Evolutionary conservation across 1,140 invertebrate genomes (phyloP).

Genomic region (Drosophila lacertosa): DNA sequence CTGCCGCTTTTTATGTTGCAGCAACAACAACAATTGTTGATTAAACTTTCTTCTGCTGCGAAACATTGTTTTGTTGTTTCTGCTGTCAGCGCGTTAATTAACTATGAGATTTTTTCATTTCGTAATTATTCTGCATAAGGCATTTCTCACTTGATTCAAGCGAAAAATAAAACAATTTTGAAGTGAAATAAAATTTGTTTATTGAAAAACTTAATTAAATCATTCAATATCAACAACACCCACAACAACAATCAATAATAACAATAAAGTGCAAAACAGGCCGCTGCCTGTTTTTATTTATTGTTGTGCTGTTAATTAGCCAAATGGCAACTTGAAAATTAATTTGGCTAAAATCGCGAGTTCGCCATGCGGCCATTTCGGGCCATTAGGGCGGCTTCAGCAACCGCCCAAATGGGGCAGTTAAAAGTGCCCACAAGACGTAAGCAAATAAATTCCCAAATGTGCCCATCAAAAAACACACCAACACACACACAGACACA

Average conservation of each 20-base stretch:
- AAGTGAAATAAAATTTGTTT: conserved; percentile 9
- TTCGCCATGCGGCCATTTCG: conserved; percentile 18
- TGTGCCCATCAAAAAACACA: conserved; percentile 17
- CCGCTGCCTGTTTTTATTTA: conserved; percentile 35
- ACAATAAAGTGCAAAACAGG: conserved; percentile 29
- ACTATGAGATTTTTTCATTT: conserved; percentile 6
- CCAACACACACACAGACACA: background rate
- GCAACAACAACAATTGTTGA: conserved; percentile 35
- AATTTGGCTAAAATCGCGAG: conserved; percentile 44
- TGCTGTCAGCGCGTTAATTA: conserved; percentile 53
- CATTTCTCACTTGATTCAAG: background rate
- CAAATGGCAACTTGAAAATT: conserved; percentile 59
- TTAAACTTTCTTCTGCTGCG: conserved; percentile 50
- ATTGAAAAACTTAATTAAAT: conserved; percentile 56
- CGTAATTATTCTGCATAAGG: background rate
- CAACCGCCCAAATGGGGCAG: conserved; percentile 10
- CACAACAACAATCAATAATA: conserved; percentile 35
- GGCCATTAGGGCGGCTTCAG: background rate
- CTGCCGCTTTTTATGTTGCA: conserved; percentile 14
- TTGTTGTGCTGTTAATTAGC: conserved; percentile 56
- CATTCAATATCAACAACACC: conserved; percentile 52
- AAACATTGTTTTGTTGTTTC: conserved; percentile 12
- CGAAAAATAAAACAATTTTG: background rate
- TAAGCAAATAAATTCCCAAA: conserved; percentile 21
- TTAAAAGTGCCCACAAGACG: conserved; percentile 12